phyloP scores from a whole-genome alignment of 2,797 vertebrate species.

The Rhinoraja longicauda region DNA sequence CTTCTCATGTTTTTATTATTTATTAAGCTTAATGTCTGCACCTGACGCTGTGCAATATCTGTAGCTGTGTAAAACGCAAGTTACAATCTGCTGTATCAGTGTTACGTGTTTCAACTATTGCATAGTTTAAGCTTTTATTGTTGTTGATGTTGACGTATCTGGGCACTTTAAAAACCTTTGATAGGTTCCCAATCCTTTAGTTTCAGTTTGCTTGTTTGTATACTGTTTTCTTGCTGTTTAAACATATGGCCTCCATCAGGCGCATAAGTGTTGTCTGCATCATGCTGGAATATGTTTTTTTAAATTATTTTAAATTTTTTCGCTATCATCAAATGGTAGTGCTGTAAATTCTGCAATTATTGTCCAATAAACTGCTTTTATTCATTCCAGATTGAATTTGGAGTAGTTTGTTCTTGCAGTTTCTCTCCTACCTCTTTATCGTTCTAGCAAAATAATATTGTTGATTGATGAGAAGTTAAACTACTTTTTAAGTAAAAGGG shows the following conservation, averaged over 20 bases:
- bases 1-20: conserved; percentile 36
- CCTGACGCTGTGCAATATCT: conserved; percentile 50
- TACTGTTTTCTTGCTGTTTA: conserved; percentile 51
- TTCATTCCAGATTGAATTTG: conserved; percentile 51
- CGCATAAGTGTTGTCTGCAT: conserved; percentile 52
- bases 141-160: conserved; percentile 44
- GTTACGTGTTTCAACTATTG: conserved; percentile 50
- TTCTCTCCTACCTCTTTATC: background rate
- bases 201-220: conserved; percentile 52
- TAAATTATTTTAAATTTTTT: conserved; percentile 54
- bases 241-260: conserved; percentile 46
- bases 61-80: conserved; percentile 47
- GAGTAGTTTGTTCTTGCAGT: conserved; percentile 1
- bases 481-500: background rate
- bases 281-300: conserved; percentile 51
- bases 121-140: conserved; percentile 49
- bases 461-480: background rate
- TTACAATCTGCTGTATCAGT: conserved; percentile 48
- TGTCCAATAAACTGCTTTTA: conserved; percentile 70
- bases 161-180: conserved; percentile 50
- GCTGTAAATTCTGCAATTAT: conserved; percentile 70
- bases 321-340: conserved; percentile 65
- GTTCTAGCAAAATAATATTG: background rate
- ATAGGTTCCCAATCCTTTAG: conserved; percentile 46
- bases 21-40: conserved; percentile 38